These are phyloP conservation scores for Nothura maculosa DNA, from an alignment of 2,797 vertebrate genomes.

Conservation along the genomic window DNA sequence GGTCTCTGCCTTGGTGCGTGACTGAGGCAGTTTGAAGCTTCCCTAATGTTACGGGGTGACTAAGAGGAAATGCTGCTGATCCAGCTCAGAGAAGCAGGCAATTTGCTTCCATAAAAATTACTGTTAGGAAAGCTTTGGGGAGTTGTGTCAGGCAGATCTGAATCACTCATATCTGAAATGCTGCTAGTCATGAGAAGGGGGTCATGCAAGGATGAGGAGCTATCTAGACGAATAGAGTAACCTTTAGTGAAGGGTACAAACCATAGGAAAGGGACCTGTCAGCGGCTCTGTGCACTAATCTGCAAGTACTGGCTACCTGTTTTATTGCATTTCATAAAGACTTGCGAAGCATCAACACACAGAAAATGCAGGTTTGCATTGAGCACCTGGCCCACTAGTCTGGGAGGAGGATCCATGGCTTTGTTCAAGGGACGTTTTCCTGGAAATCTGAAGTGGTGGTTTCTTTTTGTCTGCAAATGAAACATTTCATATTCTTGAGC, in stretches of 20 bases:
- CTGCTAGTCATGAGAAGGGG: neutral
- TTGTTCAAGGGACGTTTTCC: neutral
- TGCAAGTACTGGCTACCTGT: neutral
- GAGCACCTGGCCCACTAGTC: neutral
- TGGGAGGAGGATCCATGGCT: neutral
- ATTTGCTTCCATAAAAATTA: slow-evolving; percentile 47
- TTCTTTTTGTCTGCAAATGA: neutral
- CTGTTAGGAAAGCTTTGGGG: slow-evolving; percentile 14
- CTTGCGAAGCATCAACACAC: neutral
- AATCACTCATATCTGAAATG: neutral
- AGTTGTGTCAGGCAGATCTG: neutral
- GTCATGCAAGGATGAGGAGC: slow-evolving; percentile 22
- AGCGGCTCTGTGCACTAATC: neutral
- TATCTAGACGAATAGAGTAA: neutral
- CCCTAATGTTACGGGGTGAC: neutral
- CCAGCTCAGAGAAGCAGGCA: neutral
- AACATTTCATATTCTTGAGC: neutral
- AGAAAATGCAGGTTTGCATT: fast-evolving
- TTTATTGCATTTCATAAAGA: neutral
- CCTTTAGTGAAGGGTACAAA: neutral
- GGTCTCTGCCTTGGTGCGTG: neutral
- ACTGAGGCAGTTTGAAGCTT: neutral
- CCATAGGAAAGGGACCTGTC: neutral
- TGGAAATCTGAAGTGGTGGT: neutral
- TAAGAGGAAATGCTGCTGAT: slow-evolving; percentile 4